Evolutionary conservation across 2,113 vertebrate species (phyloP), one percentile per base, ranked within the genome.

Genomic region (Pluvianellus socialis): DNA sequence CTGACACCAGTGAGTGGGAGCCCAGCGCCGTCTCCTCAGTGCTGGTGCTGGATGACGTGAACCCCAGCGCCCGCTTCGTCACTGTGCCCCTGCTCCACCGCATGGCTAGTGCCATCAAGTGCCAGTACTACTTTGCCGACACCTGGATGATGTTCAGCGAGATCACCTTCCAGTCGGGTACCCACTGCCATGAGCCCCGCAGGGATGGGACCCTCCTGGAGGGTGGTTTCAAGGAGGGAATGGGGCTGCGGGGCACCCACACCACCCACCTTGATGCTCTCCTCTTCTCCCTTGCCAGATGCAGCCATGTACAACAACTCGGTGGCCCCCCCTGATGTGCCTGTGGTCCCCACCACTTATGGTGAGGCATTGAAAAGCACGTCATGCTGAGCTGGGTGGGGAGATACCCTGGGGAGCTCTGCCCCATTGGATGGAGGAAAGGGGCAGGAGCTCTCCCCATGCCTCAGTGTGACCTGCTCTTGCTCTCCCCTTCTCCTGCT

Each of bases 141-240:
- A 90, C 98, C 42, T 99, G 99, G 99, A 98, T 99, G 99, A 98
- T 99, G 98, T 99, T 99, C 98, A 99, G 99, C 15, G 99, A 99
- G 97, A 99, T 99, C 96, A 99, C 99, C 91, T 99, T 99, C 97
- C 99, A 99, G 93, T 99, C 99, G 90, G 99, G 99, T 99, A 97
- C 90, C 86, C 0, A 4, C 6, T 0, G 1, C 47, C 42, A 14
- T 0, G 0, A 63, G 53, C 9, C 24, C 24, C 0, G 0, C 1
- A 1, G 35, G 47, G 55, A 40, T 24, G 0, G 0, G 47, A 40
- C 32, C 12, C 24, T 74, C 7, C 33, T 32, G 35, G 24, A 5
- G 7, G 4, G 12, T 8, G 8, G 4, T 2, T 20, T 86, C 7
- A 9, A 35, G 58, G 71, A 53, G 30, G 10, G 4, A 61, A 8